Evolutionary conservation across 2,888 invertebrate species (phyloP).

Genomic region (Mesopsocus fuscifrons): DNA sequence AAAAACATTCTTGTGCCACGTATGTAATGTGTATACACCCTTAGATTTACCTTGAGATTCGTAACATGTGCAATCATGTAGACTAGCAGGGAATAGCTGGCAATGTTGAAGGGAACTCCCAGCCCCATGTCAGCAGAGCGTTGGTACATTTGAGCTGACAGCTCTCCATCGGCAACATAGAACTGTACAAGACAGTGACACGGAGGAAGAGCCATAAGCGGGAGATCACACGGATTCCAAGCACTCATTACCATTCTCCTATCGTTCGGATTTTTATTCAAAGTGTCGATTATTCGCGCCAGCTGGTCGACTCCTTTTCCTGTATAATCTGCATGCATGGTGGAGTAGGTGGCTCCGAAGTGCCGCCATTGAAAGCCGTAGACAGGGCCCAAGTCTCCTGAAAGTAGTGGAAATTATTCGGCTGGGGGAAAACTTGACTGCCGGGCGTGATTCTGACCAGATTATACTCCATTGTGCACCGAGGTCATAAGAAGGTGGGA

Average conservation of each 20-base stretch:
- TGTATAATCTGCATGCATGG: conserved; percentile 63
- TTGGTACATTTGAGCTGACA: conserved; percentile 88
- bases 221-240: conserved; percentile 83
- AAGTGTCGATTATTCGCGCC: conserved; percentile 53
- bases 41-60: conserved; percentile 47
- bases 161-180: conserved; percentile 62
- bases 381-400: conserved; percentile 85
- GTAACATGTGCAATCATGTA: conserved; percentile 93
- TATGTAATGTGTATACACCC: too few relatives aligned
- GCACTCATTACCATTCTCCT: conserved; percentile 82
- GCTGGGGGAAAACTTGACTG: too few relatives aligned
- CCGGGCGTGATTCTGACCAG: too few relatives aligned
- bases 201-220: conserved; percentile 88
- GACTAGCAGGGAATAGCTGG: conserved; percentile 84
- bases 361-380: conserved; percentile 99
- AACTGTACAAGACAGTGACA: conserved; percentile 93
- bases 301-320: conserved; percentile 84
- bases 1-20: too few relatives aligned
- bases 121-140: conserved; percentile 94
- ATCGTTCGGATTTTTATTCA: conserved; percentile 65
- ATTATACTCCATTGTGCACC: too few relatives aligned
- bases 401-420: conserved; percentile 12
- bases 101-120: conserved; percentile 97
- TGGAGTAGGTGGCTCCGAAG: conserved; percentile 76
- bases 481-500: too few relatives aligned